Percentiles rank a stretch among this genome's conserved stretches.
phyloP scores from a whole-genome alignment of 2,797 vertebrate species.

The Platalea minor region DNA sequence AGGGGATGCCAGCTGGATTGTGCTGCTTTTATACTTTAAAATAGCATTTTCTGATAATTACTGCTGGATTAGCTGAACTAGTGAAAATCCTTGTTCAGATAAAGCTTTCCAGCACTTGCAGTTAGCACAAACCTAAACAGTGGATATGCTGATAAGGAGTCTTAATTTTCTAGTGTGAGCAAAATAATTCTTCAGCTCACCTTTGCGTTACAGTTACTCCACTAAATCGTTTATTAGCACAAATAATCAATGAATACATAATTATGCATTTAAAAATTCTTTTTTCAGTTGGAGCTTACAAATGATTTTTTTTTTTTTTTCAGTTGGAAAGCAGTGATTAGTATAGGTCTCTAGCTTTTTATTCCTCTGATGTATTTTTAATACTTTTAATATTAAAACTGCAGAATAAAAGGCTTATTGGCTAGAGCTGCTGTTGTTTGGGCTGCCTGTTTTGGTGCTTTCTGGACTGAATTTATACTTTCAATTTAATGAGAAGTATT shows the following conservation, averaged over 20 bases:
- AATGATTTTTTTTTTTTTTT: not conserved
- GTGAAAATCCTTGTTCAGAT: constrained; percentile 8
- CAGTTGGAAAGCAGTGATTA: not conserved
- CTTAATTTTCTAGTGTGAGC: constrained; percentile 25
- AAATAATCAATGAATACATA: not conserved
- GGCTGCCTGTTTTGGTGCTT: not conserved
- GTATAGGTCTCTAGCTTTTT: not conserved
- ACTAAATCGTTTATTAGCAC: not conserved
- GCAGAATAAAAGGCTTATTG: not conserved
- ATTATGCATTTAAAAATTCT: not conserved
- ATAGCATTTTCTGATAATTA: constrained; percentile 38
- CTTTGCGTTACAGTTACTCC: not conserved
- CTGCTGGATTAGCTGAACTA: constrained; percentile 36
- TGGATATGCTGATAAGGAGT: constrained; percentile 44
- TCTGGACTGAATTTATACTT: not conserved
- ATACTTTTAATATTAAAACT: not conserved
- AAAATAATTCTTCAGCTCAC: not conserved
- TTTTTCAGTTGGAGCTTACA: not conserved
- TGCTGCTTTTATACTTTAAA: constrained; percentile 42
- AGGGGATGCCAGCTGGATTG: constrained; percentile 37
- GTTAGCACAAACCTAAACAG: constrained; percentile 2
- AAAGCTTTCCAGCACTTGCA: constrained; percentile 43
- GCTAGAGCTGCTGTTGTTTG: not conserved
- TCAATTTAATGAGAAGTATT: not conserved
- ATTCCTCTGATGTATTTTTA: not conserved